Percentiles rank a stretch among this genome's conserved stretches.
Evolutionary conservation across 2,113 vertebrate species (phyloP).

Genomic region (Notarius lentiginosus): DNA sequence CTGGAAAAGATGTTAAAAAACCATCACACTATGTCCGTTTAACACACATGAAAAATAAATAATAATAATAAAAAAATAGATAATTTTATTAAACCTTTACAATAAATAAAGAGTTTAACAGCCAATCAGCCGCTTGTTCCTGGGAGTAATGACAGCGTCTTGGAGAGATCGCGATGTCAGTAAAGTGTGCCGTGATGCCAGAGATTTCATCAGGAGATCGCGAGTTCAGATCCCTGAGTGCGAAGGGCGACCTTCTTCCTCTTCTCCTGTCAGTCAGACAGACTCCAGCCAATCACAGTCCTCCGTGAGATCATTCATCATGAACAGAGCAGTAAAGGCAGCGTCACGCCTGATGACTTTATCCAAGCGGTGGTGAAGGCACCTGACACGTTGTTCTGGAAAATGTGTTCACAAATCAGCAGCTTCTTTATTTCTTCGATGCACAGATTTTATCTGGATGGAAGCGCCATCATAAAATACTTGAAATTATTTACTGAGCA

Average conservation of each 20-base stretch:
- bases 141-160: neutral
- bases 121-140: neutral
- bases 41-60: neutral
- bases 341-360: neutral
- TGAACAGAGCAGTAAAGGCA: neutral
- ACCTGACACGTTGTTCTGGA: neutral
- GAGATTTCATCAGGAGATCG: neutral
- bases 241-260: neutral
- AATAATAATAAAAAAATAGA: too few species aligned
- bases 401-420: neutral
- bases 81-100: neutral
- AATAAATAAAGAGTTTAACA: neutral
- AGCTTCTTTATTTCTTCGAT: neutral
- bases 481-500: neutral
- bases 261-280: neutral
- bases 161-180: neutral
- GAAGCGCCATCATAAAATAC: neutral
- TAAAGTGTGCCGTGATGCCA: neutral
- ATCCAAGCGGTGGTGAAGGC: neutral
- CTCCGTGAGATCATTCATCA: neutral
- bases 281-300: neutral
- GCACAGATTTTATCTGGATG: neutral
- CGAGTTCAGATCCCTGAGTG: neutral
- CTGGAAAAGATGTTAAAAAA: neutral
- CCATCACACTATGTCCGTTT: too few species aligned